A percentile compares a stretch with the other conserved stretches of the same genome.
Evolutionary conservation across 1,140 invertebrate species (phyloP).

Genomic region (Hesperophylax magnus): DNA sequence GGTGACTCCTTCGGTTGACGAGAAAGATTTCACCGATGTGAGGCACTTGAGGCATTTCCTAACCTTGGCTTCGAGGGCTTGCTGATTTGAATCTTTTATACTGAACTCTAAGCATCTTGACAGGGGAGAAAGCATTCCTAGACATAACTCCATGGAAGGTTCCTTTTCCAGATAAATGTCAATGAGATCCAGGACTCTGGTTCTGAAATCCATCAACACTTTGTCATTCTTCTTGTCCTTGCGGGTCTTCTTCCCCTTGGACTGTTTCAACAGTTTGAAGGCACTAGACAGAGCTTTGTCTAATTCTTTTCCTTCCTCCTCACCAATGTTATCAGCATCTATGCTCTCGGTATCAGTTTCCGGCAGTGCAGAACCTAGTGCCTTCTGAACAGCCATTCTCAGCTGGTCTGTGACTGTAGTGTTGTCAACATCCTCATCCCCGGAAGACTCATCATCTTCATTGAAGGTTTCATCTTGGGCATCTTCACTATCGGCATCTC

Average conservation of each 20-base stretch:
- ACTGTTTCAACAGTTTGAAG: constrained; percentile 77
- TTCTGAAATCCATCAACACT: constrained; percentile 78
- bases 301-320: constrained; percentile 81
- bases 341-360: constrained; percentile 79
- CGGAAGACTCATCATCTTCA: constrained; percentile 62
- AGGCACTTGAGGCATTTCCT: constrained; percentile 75
- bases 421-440: constrained; percentile 70
- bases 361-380: constrained; percentile 70
- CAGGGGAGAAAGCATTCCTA: constrained; percentile 78
- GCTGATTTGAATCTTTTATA: constrained; percentile 78
- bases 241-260: constrained; percentile 72
- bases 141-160: constrained; percentile 75
- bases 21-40: constrained; percentile 75
- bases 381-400: constrained; percentile 76
- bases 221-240: constrained; percentile 78
- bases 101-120: constrained; percentile 77
- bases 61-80: constrained; percentile 76
- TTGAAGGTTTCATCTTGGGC: too few species aligned
- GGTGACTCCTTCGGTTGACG: constrained; percentile 71
- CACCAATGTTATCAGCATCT: constrained; percentile 82
- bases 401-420: constrained; percentile 78
- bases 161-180: constrained; percentile 79
- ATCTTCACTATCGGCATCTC: constrained; percentile 63
- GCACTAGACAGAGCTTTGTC: constrained; percentile 79
- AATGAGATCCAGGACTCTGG: constrained; percentile 79